Evolutionary conservation across 2,888 invertebrate species (phyloP), one percentile per base, ranked within the genome.

Genomic region (Phengaris alcon): DNA sequence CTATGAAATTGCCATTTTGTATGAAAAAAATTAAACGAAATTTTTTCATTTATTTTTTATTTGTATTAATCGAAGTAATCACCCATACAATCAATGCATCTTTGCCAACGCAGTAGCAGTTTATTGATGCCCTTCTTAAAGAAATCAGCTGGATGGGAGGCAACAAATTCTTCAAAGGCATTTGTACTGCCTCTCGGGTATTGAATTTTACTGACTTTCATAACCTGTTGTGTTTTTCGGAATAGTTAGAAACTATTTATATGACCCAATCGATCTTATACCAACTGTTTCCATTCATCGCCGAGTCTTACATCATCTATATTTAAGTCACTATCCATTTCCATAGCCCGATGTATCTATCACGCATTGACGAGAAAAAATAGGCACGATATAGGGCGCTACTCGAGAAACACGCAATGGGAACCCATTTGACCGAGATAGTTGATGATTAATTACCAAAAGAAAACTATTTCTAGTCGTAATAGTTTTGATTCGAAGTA

Each of bases 231-330:
- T n/a, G 48, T 74, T 74, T 74, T 22, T 22, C 35, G 12, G n/a
- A 15, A 74, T 48, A 72, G 72, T 72, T 52, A 72, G 54, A 72
- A 54, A 72, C 52, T 72, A 72, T 72, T 72, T 72, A 72, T 72
- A 72, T 35, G 72, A 13, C 52, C 72, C 52, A 72, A 72, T 72
- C 72, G 72, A 72, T 54, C 77, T 76, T 72, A 75, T 81, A 80
- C 82, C 80, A 81, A 80, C 75, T 79, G 78, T 73, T 77, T 82
- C 79, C 81, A 81, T 82, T 82, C 82, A 81, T 82, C 82, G 81
- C 72, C 75, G 77, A 73, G 77, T 68, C 77, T 81, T 79, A 79
- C 81, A 81, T 81, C 82, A 81, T 78, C 76, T 76, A 77, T 82
- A 81, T 81, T 81, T 82, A 80, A 79, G 79, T 79, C 77, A 80